Percentiles rank a stretch among this genome's conserved stretches.
Evolutionary conservation across 2,113 vertebrate genomes (phyloP).

Genomic region (Mirounga angustirostris): DNA sequence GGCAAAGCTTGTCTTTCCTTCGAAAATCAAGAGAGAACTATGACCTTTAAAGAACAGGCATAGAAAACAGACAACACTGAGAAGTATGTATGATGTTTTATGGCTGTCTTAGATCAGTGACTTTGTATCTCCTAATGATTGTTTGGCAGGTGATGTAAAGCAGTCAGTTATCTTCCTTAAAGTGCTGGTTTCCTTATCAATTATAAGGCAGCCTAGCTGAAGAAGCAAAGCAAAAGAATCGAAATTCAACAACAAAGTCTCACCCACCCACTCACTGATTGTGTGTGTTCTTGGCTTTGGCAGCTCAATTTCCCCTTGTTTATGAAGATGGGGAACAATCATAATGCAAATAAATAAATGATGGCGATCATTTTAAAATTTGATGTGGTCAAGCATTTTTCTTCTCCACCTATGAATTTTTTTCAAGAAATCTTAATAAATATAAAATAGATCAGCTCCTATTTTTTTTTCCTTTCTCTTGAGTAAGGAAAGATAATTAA

Average conservation of each 20-base stretch:
- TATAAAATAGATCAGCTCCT: background rate
- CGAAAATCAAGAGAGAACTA: constrained; percentile 47
- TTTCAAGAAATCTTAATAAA: constrained; percentile 1
- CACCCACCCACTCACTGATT: background rate
- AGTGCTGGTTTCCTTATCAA: background rate
- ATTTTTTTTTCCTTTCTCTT: background rate
- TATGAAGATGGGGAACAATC: background rate
- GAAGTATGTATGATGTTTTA: background rate
- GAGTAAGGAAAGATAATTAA: constrained; percentile 11
- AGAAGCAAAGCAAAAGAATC: background rate
- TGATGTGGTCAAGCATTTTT: background rate
- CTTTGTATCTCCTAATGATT: background rate
- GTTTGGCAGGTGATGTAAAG: background rate
- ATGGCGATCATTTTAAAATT: background rate
- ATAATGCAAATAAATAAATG: background rate
- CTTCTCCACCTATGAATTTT: background rate
- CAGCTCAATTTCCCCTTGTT: background rate
- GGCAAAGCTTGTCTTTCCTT: constrained; percentile 55
- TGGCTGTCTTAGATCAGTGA: background rate
- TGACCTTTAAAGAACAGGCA: background rate
- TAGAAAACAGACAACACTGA: background rate
- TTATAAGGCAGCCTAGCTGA: background rate
- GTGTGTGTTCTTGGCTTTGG: background rate
- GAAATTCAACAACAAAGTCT: constrained; percentile 23
- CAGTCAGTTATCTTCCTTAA: background rate